Conservation (phyloP, 37 sponge, comb jelly and placozoan species). For the Lycopodina hypogea region DNA sequence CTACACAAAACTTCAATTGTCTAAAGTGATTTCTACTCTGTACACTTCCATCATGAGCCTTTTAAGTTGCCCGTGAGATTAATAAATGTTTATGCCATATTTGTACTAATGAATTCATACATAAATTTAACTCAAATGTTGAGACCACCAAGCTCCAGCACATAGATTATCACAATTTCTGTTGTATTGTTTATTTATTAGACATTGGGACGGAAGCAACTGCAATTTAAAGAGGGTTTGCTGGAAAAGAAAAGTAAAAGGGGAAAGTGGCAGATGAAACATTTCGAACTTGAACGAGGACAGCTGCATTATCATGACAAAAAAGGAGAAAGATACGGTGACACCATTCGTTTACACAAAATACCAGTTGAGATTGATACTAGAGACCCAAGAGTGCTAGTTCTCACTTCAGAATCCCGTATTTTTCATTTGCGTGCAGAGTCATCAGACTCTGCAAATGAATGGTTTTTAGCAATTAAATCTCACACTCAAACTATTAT, state of each 20-base stretch:
- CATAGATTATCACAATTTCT: no score
- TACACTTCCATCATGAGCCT: no score
- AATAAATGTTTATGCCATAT: no score
- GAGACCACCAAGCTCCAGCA: no score
- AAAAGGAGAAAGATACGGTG: constrained; percentile 57
- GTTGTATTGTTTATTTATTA: no score
- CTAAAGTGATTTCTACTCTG: no score
- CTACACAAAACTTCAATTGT: no score
- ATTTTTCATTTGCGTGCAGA: constrained; percentile 50
- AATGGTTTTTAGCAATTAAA: constrained; percentile 42
- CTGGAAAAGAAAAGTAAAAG: constrained; percentile 52
- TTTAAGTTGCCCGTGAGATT: no score
- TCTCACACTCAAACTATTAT: constrained; percentile 17
- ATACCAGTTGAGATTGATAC: constrained; percentile 17
- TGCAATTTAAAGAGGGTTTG: constrained; percentile 57
- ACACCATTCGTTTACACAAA: constrained; percentile 38
- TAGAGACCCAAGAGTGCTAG: constrained; percentile 32
- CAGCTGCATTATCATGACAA: constrained; percentile 64
- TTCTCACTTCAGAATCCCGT: constrained; percentile 40
- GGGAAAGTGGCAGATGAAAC: constrained; percentile 71
- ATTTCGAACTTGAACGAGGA: constrained; percentile 69
- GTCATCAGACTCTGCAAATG: constrained; percentile 11
- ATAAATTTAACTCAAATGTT: no score
- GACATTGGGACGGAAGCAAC: no score
- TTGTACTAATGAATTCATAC: no score